Evolutionary conservation across 1,140 invertebrate genomes (phyloP).

Genomic region (Bicyclus anynana): DNA sequence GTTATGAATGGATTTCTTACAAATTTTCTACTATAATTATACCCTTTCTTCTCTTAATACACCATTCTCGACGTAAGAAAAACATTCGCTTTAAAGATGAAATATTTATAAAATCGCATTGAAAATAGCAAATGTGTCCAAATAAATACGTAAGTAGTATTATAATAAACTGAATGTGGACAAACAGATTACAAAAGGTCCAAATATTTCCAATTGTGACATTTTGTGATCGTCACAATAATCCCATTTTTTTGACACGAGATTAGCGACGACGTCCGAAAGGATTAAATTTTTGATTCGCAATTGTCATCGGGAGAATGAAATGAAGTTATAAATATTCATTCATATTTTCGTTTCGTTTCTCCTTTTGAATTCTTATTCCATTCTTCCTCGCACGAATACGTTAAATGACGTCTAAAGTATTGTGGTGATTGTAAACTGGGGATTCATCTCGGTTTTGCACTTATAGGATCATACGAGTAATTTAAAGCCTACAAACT

Average conservation of each 20-base stretch:
- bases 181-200: constrained; percentile 56
- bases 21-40: constrained; percentile 16
- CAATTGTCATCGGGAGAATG: constrained; percentile 22
- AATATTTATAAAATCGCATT: constrained; percentile 23
- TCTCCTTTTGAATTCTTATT: constrained; percentile 1
- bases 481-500: no score
- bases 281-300: constrained; percentile 32
- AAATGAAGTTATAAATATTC: constrained; percentile 3
- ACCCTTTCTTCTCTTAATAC: constrained; percentile 3
- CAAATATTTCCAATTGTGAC: constrained; percentile 58
- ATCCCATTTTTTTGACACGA: constrained; percentile 50
- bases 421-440: no score
- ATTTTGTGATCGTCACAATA: constrained; percentile 37
- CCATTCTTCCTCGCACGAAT: not conserved
- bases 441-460: no score
- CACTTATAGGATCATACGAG: no score
- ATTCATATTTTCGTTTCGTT: constrained; percentile 13
- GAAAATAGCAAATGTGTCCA: constrained; percentile 17
- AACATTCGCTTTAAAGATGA: constrained; percentile 52
- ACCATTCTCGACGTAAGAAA: constrained; percentile 32
- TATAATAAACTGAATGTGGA: constrained; percentile 61
- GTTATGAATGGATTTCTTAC: constrained; percentile 2
- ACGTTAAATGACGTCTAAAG: no score
- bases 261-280: constrained; percentile 50
- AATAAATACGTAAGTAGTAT: constrained; percentile 28